A percentile compares a stretch with the other conserved stretches of the same genome.
phyloP scores from a whole-genome alignment of 2,113 vertebrate genomes.

The Rynchops niger region DNA sequence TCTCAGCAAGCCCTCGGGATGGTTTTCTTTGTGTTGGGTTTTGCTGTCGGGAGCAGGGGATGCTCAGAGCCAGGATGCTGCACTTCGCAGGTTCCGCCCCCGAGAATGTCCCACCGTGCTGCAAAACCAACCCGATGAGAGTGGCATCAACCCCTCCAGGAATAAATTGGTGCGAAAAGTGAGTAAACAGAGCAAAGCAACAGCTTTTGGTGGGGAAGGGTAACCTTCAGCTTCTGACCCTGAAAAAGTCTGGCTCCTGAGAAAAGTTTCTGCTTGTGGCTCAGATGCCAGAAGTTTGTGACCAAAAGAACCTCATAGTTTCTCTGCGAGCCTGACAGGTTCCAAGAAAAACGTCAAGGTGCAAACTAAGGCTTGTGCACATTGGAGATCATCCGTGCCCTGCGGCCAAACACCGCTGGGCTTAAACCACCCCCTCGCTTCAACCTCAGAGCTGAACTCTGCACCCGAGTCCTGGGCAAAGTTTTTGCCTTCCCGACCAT shows the following conservation, averaged over 20 bases:
- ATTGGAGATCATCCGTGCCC: neutral
- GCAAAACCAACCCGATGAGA: neutral
- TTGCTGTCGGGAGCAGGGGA: neutral
- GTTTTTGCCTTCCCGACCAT: neutral
- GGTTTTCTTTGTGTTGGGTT: neutral
- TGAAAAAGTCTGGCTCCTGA: fast-evolving
- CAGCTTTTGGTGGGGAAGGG: neutral
- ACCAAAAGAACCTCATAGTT: neutral
- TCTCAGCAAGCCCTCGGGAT: neutral
- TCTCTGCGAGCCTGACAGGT: neutral
- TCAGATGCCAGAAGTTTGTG: neutral
- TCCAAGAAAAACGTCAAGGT: neutral
- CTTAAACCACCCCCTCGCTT: neutral
- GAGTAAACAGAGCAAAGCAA: neutral
- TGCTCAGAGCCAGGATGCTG: neutral
- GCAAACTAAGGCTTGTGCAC: neutral
- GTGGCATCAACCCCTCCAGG: neutral
- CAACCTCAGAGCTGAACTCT: neutral
- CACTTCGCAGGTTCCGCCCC: neutral
- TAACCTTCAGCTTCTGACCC: neutral
- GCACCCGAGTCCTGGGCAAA: neutral
- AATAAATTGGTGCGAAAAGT: neutral
- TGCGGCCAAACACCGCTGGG: neutral
- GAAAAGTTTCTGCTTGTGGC: neutral
- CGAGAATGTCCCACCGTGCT: neutral